Percentiles rank a stretch among this genome's conserved stretches.
phyloP scores from a whole-genome alignment of 2,113 vertebrate species.

The Lagopus muta region DNA sequence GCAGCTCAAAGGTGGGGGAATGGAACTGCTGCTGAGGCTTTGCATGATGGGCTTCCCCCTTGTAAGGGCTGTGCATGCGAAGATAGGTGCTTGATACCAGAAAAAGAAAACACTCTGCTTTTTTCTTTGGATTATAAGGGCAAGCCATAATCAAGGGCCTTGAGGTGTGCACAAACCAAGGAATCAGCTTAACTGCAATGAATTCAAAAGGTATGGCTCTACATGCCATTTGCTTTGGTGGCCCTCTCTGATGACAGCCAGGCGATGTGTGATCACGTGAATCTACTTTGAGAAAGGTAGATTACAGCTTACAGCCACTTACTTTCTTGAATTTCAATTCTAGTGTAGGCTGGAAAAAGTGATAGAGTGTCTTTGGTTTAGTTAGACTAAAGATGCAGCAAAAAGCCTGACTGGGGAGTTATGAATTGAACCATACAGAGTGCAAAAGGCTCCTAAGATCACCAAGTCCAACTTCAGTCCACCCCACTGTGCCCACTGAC shows the following conservation, averaged over 20 bases:
- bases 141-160: not conserved
- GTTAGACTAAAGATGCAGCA: not conserved
- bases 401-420: rapidly evolving
- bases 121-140: not conserved
- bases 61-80: not conserved
- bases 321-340: not conserved
- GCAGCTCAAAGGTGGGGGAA: not conserved
- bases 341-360: not conserved
- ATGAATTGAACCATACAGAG: rapidly evolving
- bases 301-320: not conserved
- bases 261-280: not conserved
- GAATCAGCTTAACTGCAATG: rapidly evolving
- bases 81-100: not conserved
- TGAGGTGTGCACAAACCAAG: not conserved
- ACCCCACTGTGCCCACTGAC: too few relatives aligned
- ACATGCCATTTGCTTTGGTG: not conserved
- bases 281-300: not conserved
- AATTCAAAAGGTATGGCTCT: not conserved
- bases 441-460: too few relatives aligned
- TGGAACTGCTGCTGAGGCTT: not conserved
- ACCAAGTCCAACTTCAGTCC: too few relatives aligned
- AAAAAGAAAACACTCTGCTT: not conserved
- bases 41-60: not conserved
- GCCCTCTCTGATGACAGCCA: not conserved
- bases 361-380: not conserved